Base-by-base conservation (phyloP, 2,797 vertebrate genomes). In the Chelidonichthys spinosus region DNA sequence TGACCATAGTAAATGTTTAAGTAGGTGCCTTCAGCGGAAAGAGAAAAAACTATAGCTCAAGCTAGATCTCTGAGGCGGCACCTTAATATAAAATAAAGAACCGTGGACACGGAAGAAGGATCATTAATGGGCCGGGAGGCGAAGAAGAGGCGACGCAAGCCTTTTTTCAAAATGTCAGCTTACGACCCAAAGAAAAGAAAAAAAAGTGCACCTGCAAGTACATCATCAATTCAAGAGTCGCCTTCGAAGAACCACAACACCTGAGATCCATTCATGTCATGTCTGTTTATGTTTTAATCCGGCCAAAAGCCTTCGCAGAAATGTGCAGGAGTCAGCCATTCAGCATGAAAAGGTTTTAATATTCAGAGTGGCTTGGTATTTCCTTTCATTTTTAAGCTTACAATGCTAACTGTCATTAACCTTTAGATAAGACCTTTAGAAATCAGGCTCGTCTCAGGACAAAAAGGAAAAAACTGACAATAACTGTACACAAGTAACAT, bases 1-100 rank as follows among this genome's bases (percentile, higher is more conserved):
- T 86, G 84, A 88, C 74, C 69, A 79, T 79, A 89, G 91, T 88
- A 85, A 73, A 88, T 89, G 25, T 89, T 87, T 82, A 92, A 90
- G 78, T 50, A 78, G 81, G 69, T 33, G 74, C 83, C 84, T 86
- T 81, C 76, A 89, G 88, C 80, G 47, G 50, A 54, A 76, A 75
- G 17, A 47, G 60, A 68, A 64, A 25, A 76, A 75, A 49, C 85
- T 85, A 89, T 79, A 75, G 63, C 63, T 85, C 83, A 83, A 85
- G 85, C 78, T 40, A 81, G 68, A 79, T 90, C 68, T 83, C 85
- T 81, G 73, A 87, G 90, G 85, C 25, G 86, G 68, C 83, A 73
- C 44, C 32, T 82, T 78, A 74, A 86, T 72, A 76, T 77, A 76
- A 71, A 83, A 82, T 60, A 63, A 80, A 66, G 53, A 76, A 63